Evolutionary conservation across 2,888 invertebrate genomes (phyloP), one percentile per base, ranked within the genome.

Genomic region (Reticulitermes lucifugus): DNA sequence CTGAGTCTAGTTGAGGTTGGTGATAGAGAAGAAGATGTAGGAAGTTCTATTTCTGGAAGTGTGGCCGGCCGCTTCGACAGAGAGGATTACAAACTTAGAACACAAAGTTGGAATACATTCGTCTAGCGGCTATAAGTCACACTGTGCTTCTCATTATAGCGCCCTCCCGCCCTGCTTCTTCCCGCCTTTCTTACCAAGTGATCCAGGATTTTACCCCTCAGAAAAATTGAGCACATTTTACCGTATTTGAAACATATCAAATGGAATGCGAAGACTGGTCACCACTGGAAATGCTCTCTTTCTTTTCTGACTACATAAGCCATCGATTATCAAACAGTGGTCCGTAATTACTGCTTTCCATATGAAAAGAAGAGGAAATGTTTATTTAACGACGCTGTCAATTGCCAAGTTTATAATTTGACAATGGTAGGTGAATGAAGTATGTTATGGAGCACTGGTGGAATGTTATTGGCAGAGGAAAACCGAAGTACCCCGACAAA

Each of bases 41-140:
- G 65, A 25, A n/a, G n/a, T 25, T 9, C 65, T 65, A 65, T 65
- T 65, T 65, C 4, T 65, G 65, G 65, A 65, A 65, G 65, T 65
- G 65, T 25, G 65, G 65, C 65, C 65, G 65, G 65, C n/a, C 25
- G 65, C n/a, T 65, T 65, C 65, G 25, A n/a, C 65, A n/a, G 65
- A n/a, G n/a, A n/a, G 10, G 65, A n/a, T 65, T 65, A 65, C 25
- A 65, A 65, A 65, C 65, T 65, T 65, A 65, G 65, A 65, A 65
- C 65, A 10, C 4, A 65, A 4, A 65, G 25, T 21, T n/a, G n/a
- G n/a, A n/a, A 22, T n/a, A 65, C 65, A 65, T n/a, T 65, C 35
- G 35, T 65, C 25, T 1, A 7, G n/a, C 25, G n/a, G 1, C 14
- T 9, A 14, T 65, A 9, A 25, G 65, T 65, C 65, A 65, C 65